Base-by-base conservation (phyloP, 2,888 invertebrate species). In the Drosophila suboccidentalis region DNA sequence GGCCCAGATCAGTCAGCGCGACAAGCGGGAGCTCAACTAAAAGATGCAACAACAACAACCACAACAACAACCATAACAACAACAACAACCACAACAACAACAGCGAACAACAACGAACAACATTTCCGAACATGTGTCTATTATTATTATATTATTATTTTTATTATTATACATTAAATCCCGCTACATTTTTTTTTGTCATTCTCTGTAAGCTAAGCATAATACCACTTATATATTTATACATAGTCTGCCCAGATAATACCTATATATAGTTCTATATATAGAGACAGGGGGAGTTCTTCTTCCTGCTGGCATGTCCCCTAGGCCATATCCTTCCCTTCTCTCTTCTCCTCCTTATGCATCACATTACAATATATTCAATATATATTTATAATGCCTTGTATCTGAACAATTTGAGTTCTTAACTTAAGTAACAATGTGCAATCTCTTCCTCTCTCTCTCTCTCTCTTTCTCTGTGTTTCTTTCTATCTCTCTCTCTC, bases 1-100 rank as follows among this genome's bases (percentile, higher is more conserved):
- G 93, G 96, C 97, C 89, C 96, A 96, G 91, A 92, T 92, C 80
- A 92, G 91, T 87, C 93, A 93, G 78, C 88, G 92, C 60, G 92
- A 93, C 66, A 91, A 92, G 67, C 82, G 90, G 50, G 92, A 92
- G 62, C 79, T 81, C 47, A 90, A 90, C 72, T 91, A 78, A 68
- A 19, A 26, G 63, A 19, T 22, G 34, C 22, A 44, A 15, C 34
- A 34, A 22, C 22, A 26, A 19, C 41, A n/a, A n/a, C n/a, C 17
- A 34, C 17, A 50, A n/a, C 32, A 34, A 11, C 22, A 34, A 15
- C 43, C 26, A 19, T 44, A 34, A 6, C 10, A 50, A 36, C 19
- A 43, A 43, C 10, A 44, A 46, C 17, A 34, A 11, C n/a, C 3
- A 15, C 72, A 72, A 80, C 75, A 29, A 29, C 29, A 29, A 29